Evolutionary conservation across 2,797 vertebrate species (phyloP).

Genomic region (Epinephelus awoara): DNA sequence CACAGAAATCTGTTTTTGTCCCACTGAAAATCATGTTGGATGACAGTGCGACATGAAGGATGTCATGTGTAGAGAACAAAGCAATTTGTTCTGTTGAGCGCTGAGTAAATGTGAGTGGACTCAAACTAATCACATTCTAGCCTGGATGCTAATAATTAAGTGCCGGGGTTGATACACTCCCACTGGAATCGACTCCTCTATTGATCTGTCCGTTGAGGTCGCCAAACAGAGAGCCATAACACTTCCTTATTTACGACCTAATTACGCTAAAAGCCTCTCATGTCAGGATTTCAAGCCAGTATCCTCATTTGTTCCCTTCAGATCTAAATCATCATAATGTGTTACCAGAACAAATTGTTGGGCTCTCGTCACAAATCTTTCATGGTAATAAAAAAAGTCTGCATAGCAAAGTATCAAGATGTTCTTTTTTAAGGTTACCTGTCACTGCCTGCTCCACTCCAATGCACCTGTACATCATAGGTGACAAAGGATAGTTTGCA

Average conservation of each 20-base stretch:
- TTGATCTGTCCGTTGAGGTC: slow-evolving; percentile 41
- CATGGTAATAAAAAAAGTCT: neutral
- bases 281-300: slow-evolving; percentile 25
- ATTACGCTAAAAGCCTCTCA: slow-evolving; percentile 59
- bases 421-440: neutral
- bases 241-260: slow-evolving; percentile 47
- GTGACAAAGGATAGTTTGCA: slow-evolving; percentile 16
- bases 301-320: slow-evolving; percentile 22
- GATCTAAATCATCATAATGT: slow-evolving; percentile 33
- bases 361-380: neutral
- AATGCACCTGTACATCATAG: slow-evolving; percentile 9
- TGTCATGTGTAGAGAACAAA: slow-evolving; percentile 18
- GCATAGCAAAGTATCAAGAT: neutral
- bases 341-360: neutral
- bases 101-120: slow-evolving; percentile 2
- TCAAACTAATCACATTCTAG: slow-evolving; percentile 21
- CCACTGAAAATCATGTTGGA: neutral
- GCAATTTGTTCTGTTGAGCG: slow-evolving; percentile 32
- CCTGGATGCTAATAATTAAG: slow-evolving; percentile 29
- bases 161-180: slow-evolving; percentile 9
- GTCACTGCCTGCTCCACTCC: neutral
- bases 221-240: slow-evolving; percentile 24
- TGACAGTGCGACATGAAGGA: neutral
- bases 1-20: slow-evolving; percentile 23
- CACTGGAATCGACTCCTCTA: slow-evolving; percentile 39